Evolutionary conservation across 2,113 vertebrate species (phyloP), one percentile per base, ranked within the genome.

Genomic region (Lampris incognitus): DNA sequence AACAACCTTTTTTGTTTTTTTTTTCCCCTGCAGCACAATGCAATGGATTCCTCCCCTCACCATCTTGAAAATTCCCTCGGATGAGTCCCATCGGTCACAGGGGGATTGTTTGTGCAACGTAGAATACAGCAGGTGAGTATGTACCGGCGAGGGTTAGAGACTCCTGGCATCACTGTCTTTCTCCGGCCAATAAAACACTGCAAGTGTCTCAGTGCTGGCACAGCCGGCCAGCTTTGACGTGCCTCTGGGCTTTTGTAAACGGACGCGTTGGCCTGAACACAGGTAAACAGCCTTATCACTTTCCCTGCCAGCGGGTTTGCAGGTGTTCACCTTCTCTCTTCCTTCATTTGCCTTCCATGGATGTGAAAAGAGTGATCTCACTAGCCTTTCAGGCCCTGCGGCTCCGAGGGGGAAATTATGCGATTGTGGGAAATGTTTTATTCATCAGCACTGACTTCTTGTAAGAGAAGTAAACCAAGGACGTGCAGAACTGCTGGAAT

Each of bases 261-360:
- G 76, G 69, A 63, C 69, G 82, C 71, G 74, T 85, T 85, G 74
- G 81, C 78, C 86, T 85, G 76, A 88, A 80, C 65, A 78, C 50
- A 39, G 58, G 81, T 87, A 90, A 92, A 93, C 74, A 87, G 78
- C 81, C 77, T 89, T 91, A 89, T 92, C 89, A 87, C 81, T 72
- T 83, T 79, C 67, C 69, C 81, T 72, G 85, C 79, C 63, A 78
- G 49, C 11, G 38, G 70, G 74, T 85, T 86, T 76, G 55, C 78
- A 82, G 65, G 48, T 84, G 70, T 62, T 58, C 66, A 70, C 55
- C 13, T 69, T 46, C 62, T 37, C 63, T 6, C 52, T 66, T 66
- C 10, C 70, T 64, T 56, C 46, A 69, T 54, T 74, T 66, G 57
- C 44, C 44, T 57, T 69, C 59, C 79, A 52, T 82, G 66, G 78